Evolutionary conservation across 2,113 vertebrate genomes (phyloP).

Genomic region (Reinhardtius hippoglossoides): DNA sequence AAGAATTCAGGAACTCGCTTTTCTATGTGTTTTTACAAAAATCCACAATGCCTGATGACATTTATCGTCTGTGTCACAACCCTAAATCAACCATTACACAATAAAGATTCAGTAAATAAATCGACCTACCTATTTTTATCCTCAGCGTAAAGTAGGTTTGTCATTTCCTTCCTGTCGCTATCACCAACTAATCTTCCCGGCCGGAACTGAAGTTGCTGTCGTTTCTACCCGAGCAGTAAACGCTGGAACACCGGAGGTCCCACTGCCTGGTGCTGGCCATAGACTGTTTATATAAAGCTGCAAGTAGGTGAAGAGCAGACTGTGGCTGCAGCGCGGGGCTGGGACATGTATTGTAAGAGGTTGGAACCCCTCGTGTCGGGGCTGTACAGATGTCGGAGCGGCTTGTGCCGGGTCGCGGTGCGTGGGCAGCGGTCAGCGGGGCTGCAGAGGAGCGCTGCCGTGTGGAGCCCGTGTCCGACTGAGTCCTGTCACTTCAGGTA

Average conservation of each 20-base stretch:
- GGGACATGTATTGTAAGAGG: slow-evolving; percentile 58
- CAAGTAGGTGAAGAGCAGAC: not conserved
- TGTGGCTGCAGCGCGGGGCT: too few relatives aligned
- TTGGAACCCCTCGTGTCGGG: slow-evolving; percentile 41
- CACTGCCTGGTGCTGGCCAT: too few relatives aligned
- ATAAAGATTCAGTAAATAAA: too few relatives aligned
- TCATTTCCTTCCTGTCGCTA: not conserved
- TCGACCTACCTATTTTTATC: too few relatives aligned
- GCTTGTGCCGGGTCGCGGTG: slow-evolving; percentile 53
- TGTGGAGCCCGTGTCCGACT: not conserved
- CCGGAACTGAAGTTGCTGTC: slow-evolving; percentile 5
- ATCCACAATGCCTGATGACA: too few relatives aligned
- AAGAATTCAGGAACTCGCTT: too few relatives aligned
- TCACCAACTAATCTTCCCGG: too few relatives aligned
- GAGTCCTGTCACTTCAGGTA: slow-evolving; percentile 1
- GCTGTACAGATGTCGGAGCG: slow-evolving; percentile 19
- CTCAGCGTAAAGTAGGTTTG: not conserved
- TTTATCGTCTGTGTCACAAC: not conserved
- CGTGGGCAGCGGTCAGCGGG: slow-evolving; percentile 56
- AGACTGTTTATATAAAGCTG: too few relatives aligned
- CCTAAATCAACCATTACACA: too few relatives aligned
- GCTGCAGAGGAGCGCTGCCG: slow-evolving; percentile 24
- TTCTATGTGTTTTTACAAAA: too few relatives aligned
- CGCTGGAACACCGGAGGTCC: accelerated
- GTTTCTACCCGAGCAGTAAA: slow-evolving; percentile 63